These are phyloP conservation scores for Polyploca ridens DNA, from an alignment of 2,888 invertebrate species.

Conservation along the genomic window DNA sequence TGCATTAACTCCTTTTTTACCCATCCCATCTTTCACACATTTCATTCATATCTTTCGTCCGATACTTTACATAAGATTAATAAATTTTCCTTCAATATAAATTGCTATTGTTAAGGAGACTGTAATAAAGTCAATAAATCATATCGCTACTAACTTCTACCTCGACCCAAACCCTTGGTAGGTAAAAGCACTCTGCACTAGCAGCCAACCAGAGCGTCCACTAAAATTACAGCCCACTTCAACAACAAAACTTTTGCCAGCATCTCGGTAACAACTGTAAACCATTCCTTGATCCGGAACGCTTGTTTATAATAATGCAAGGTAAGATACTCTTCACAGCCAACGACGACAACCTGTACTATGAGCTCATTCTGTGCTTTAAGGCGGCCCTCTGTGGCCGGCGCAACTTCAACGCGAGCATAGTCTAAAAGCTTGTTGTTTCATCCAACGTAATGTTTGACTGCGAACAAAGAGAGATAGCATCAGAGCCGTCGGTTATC, in stretches of 20 bases:
- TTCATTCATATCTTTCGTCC: too few relatives aligned
- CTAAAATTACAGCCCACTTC: slow-evolving; percentile 69
- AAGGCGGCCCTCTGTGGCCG: too few relatives aligned
- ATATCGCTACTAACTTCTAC: slow-evolving; percentile 25
- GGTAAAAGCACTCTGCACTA: slow-evolving; percentile 67
- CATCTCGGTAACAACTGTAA: slow-evolving; percentile 55
- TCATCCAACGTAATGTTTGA: too few relatives aligned
- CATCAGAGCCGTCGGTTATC: too few relatives aligned
- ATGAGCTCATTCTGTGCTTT: neutral
- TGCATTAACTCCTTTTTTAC: too few relatives aligned
- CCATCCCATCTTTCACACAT: too few relatives aligned
- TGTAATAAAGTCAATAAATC: neutral
- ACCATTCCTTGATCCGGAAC: slow-evolving; percentile 39
- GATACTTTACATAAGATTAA: too few relatives aligned
- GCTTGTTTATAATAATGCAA: slow-evolving; percentile 12
- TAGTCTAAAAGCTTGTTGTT: too few relatives aligned
- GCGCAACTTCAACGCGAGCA: too few relatives aligned
- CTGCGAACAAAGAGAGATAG: too few relatives aligned
- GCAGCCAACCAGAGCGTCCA: slow-evolving; percentile 58
- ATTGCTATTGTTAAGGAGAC: too few relatives aligned
- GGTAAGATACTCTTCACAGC: neutral
- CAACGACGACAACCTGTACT: neutral
- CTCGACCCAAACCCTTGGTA: slow-evolving; percentile 28
- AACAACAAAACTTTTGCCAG: slow-evolving; percentile 64
- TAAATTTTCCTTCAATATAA: too few relatives aligned